Evolutionary conservation across 2,888 invertebrate species (phyloP), one percentile per base, ranked within the genome.

Genomic region (Sthenelais limicola): DNA sequence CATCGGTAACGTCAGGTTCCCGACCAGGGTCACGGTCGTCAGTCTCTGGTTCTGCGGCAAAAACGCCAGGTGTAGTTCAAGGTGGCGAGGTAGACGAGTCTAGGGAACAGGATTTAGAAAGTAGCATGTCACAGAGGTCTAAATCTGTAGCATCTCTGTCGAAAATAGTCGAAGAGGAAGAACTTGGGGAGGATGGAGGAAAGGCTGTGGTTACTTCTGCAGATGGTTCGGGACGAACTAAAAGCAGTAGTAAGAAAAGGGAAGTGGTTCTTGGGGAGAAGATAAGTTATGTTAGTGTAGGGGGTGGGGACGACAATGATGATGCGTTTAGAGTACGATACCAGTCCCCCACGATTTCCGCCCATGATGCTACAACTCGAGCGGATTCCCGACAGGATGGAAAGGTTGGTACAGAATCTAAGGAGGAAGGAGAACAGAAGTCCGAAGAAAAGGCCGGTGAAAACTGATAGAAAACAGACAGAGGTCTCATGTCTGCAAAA

Each of bases 221-320:
- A n/a, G n/a, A n/a, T n/a, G n/a, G n/a, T n/a, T n/a, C n/a, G n/a
- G n/a, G n/a, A n/a, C n/a, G n/a, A n/a, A n/a, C n/a, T n/a, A n/a
- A n/a, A n/a, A n/a, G n/a, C n/a, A n/a, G n/a, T 15, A 12, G 38
- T 7, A 33, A 24, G 62, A 62, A 62, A 43, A 35, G 62, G 38
- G 35, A 62, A 28, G 62, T 62, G 21, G 62, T 62, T 9, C 62
- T 62, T 1, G 62, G 62, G 38, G 62, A 38, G 62, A 62, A 33
- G 3, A 18, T 21, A 24, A 62, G 38, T 24, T 62, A 62, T 28
- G 62, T 62, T 18, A 43, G 43, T 21, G 62, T 62, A 5, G 35
- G 62, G 1, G 43, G 43, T 9, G 38, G 43, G 24, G 62, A 62
- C 62, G 62, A 38, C 9, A 35, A 21, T 3, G 62, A 62, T 38